Percentiles rank a stretch among this genome's conserved stretches.
Conservation (phyloP, 2,113 vertebrate genomes). For the Leucoraja erinaceus region DNA sequence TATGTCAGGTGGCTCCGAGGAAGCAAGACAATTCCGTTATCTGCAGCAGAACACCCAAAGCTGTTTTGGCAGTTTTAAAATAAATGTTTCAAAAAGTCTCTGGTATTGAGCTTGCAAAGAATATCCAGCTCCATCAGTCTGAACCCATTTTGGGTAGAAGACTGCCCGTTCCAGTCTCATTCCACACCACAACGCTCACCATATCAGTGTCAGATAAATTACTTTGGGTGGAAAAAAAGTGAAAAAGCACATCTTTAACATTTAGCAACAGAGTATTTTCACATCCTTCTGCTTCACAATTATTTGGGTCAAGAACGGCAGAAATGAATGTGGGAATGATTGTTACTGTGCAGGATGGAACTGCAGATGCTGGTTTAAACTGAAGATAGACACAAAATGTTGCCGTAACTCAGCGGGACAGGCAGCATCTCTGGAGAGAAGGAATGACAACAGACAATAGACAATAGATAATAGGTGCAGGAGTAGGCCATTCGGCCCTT, state of each 20-base stretch:
- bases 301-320: neutral
- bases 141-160: neutral
- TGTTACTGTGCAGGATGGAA: neutral
- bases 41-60: neutral
- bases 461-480: no score
- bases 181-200: neutral
- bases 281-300: neutral
- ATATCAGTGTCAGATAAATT: neutral
- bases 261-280: neutral
- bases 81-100: neutral
- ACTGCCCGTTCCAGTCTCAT: neutral
- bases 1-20: neutral
- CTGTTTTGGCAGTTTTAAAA: neutral
- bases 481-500: no score
- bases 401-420: no score
- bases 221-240: neutral
- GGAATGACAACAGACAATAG: no score
- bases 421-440: no score
- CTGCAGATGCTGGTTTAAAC: no score
- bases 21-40: neutral
- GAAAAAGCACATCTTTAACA: neutral
- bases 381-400: no score
- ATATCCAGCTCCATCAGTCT: neutral
- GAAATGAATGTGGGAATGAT: neutral
- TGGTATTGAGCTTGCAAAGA: neutral